Base-by-base conservation (phyloP, 2,888 invertebrate species). In the Piscicola geometra region DNA sequence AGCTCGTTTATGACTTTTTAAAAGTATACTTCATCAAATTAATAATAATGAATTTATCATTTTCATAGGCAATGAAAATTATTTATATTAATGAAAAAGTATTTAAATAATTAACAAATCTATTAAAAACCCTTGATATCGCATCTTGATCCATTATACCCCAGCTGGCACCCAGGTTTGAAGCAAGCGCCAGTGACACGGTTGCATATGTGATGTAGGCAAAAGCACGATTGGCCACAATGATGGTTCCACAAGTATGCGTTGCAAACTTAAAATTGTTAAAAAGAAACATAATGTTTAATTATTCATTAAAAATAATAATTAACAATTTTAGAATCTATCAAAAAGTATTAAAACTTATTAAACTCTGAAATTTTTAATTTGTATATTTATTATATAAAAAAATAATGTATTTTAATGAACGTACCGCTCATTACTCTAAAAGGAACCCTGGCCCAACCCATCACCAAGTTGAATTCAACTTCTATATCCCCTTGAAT, bases 381-480 rank as follows among this genome's bases (percentile, higher is more conserved):
- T n/a, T n/a, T n/a, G n/a, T n/a, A n/a, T n/a, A n/a, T n/a, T n/a
- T n/a, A n/a, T n/a, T n/a, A n/a, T n/a, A n/a, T n/a, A n/a, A n/a
- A n/a, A n/a, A n/a, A n/a, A n/a, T n/a, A n/a, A n/a, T n/a, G n/a
- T n/a, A n/a, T n/a, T n/a, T n/a, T n/a, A n/a, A n/a, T n/a, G n/a
- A 41, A 41, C 60, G 3, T 3, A 56, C 60, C 60, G n/a, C 60
- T 56, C 60, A 56, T 56, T 9, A 56, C 60, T 5, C 60, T 5
- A 21, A 56, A 56, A 56, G 60, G 21, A 3, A 56, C 60, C n/a
- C 60, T 18, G 3, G n/a, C 3, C 3, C 15, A 18, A 3, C 60
- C 60, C 60, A 56, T 15, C n/a, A 56, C 60, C 60, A 56, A n/a
- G 60, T 25, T n/a, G 3, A 56, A 56, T n/a, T 56, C 60, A 9